Percentiles rank a stretch among this genome's conserved stretches.
phyloP scores from a whole-genome alignment of 2,113 vertebrate species.

The Corapipo altera region DNA sequence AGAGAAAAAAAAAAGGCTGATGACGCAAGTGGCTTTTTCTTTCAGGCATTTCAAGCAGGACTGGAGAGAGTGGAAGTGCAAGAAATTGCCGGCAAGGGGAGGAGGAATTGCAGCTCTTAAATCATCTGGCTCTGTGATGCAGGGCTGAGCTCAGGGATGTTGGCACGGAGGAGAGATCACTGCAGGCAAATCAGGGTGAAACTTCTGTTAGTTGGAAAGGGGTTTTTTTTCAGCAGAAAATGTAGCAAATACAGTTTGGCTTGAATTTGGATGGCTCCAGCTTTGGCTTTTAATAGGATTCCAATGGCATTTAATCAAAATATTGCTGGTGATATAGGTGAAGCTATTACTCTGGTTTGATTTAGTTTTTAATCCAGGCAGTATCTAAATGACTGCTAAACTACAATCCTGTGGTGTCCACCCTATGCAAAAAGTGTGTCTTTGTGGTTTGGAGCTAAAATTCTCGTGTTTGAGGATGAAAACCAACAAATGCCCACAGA shows the following conservation, averaged over 20 bases:
- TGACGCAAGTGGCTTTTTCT: slow-evolving; percentile 10
- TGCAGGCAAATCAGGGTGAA: neutral
- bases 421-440: neutral
- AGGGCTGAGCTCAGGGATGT: neutral
- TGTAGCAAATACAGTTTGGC: neutral
- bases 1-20: neutral
- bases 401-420: neutral
- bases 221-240: neutral
- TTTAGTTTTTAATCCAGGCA: neutral
- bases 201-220: neutral
- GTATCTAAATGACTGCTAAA: neutral
- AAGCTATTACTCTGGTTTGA: neutral
- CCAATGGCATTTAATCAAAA: neutral
- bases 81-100: neutral
- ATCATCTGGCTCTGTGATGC: neutral
- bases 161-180: neutral
- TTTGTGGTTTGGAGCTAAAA: neutral
- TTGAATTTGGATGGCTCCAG: neutral
- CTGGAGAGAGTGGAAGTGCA: neutral
- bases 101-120: slow-evolving; percentile 12
- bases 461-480: neutral
- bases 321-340: neutral
- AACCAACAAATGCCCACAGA: neutral
- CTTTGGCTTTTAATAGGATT: neutral
- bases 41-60: neutral